Percentiles rank a stretch among this genome's conserved stretches.
Conservation (phyloP, 2,113 vertebrate species). For the Capreolus pygargus region DNA sequence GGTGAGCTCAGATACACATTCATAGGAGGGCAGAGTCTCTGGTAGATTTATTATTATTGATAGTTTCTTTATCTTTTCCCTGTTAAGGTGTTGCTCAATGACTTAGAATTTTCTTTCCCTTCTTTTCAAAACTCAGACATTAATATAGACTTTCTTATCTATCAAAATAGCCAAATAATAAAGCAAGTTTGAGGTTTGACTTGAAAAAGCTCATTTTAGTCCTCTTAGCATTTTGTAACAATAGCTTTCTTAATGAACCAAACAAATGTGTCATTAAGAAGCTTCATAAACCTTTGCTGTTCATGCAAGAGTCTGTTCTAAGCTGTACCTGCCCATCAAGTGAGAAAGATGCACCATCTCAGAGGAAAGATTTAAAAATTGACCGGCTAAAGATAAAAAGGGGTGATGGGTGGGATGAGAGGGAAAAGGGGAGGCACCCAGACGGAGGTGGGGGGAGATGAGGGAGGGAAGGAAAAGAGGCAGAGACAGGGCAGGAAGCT, state of each 20-base stretch:
- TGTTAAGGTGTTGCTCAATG: background rate
- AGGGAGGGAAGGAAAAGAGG: background rate
- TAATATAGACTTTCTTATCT: background rate
- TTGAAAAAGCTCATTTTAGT: background rate
- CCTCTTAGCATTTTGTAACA: background rate
- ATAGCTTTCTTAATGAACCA: background rate
- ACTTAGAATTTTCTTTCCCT: background rate
- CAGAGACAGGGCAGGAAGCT: background rate
- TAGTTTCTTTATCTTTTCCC: background rate
- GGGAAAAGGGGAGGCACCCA: rapidly evolving
- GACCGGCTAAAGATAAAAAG: background rate
- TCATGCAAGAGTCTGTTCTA: background rate
- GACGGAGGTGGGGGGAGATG: rapidly evolving
- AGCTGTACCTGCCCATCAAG: conserved; percentile 80
- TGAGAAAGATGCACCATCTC: conserved; percentile 16
- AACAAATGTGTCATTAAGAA: background rate
- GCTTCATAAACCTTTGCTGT: conserved; percentile 67
- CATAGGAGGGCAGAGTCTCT: rapidly evolving
- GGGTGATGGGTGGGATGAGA: rapidly evolving
- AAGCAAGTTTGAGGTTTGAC: too few relatives aligned
- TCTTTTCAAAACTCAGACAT: background rate
- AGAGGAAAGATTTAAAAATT: conserved; percentile 59
- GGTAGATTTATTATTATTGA: rapidly evolving
- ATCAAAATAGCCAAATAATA: background rate
- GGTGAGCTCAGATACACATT: rapidly evolving